Evolutionary conservation across 2,888 invertebrate genomes (phyloP).

Genomic region (Chironomus tentans): DNA sequence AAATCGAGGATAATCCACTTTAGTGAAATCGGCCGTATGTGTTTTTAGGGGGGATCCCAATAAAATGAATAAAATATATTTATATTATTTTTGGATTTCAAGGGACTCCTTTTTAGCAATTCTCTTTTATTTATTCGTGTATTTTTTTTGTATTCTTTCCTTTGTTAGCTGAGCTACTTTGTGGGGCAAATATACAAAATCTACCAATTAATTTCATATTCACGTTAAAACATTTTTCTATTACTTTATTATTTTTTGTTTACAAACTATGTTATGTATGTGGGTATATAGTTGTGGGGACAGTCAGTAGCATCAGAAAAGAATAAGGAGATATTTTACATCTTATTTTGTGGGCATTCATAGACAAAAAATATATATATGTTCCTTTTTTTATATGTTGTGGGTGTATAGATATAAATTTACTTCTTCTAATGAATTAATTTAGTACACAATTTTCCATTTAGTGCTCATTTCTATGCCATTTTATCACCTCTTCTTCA

Average conservation of each 20-base stretch:
- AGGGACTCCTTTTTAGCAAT: background rate
- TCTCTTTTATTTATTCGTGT: background rate
- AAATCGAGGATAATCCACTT: too few species aligned
- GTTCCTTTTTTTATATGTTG: too few species aligned
- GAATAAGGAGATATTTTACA: background rate
- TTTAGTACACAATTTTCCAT: background rate
- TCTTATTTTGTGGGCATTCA: background rate
- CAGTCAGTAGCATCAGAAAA: background rate
- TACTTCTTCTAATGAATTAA: too few species aligned
- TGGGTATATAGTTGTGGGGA: too few species aligned
- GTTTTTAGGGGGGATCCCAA: too few species aligned
- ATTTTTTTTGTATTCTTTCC: background rate
- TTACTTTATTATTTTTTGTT: background rate
- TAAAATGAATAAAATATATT: too few species aligned
- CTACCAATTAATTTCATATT: slow-evolving; percentile 11
- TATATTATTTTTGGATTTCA: background rate
- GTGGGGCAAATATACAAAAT: background rate
- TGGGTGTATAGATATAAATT: too few species aligned
- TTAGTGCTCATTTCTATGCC: background rate
- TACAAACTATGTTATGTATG: background rate
- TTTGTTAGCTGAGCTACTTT: background rate
- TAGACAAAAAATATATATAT: too few species aligned
- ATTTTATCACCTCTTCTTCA: background rate
- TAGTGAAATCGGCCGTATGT: too few species aligned
- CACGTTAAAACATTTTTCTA: background rate